A percentile compares a stretch with the other conserved stretches of the same genome.
These are phyloP conservation scores for Mesocentrotus franciscanus DNA, from an alignment of 53 echinoderm and acorn worm genomes.

Conservation along the genomic window DNA sequence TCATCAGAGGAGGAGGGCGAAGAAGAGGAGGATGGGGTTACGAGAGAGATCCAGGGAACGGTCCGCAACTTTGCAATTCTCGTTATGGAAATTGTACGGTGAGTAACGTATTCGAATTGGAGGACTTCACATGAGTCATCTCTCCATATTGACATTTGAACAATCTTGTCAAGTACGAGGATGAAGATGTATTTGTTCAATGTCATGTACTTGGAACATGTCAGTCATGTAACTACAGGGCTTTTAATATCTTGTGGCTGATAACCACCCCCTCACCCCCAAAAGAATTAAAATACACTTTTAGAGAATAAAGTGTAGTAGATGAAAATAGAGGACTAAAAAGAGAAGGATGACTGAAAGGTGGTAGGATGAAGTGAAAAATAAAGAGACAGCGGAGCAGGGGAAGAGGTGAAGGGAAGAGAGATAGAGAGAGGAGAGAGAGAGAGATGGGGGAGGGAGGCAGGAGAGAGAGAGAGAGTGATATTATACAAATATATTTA, in stretches of 20 bases:
- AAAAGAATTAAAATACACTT: too few species aligned
- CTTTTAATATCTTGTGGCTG: background rate
- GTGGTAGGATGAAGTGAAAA: background rate
- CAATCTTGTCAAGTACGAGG: background rate
- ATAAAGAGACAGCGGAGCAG: too few species aligned
- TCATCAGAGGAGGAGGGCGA: slow-evolving; percentile 38
- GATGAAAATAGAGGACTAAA: background rate
- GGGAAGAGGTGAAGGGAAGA: background rate
- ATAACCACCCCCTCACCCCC: background rate
- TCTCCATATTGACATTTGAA: background rate
- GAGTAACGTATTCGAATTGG: slow-evolving; percentile 13
- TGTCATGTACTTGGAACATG: background rate
- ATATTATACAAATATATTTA: too few species aligned
- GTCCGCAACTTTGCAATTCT: slow-evolving; percentile 62
- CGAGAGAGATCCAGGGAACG: slow-evolving; percentile 51
- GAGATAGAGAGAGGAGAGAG: background rate
- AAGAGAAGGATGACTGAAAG: background rate
- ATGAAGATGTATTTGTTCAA: background rate
- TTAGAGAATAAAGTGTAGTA: background rate
- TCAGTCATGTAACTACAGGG: background rate
- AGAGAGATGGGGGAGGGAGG: background rate
- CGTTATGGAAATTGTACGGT: slow-evolving; percentile 59
- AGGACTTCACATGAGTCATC: background rate
- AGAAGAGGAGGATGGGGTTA: slow-evolving; percentile 16
- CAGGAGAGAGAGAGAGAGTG: background rate